Base-by-base conservation (phyloP, 2,797 vertebrate genomes). In the Glyptemys insculpta region DNA sequence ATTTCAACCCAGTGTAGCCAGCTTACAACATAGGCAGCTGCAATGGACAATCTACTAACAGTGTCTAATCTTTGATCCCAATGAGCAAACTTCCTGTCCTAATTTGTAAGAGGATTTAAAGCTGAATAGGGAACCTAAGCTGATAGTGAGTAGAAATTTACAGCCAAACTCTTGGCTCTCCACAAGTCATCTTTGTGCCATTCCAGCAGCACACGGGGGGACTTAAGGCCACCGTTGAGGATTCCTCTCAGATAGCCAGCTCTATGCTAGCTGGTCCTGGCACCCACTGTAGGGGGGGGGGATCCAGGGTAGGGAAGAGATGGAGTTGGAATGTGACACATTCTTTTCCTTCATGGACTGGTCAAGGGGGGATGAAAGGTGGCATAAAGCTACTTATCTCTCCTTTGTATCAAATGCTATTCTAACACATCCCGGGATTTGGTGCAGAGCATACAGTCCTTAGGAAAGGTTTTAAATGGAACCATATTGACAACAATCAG, bases 71-170 rank as follows among this genome's bases (percentile, higher is more conserved):
- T 37, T 78, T 68, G 62, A 83, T 80, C n/a, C 29, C 0, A 1
- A 5, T 47, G 57, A 81, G 21, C 14, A 76, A 47, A 68, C 65
- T 37, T 44, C 49, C 53, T 44, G 11, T 85, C 27, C 41, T 90
- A 9, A 6, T 85, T 88, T 81, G 68, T 79, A 52, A 85, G 7
- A 8, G 76, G 12, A 84, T 91, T 96, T 82, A 62, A 87, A 81
- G 49, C 19, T 0, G 1, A 89, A 87, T 12, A 31, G 5, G 18
- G 44, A 92, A 1, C 34, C 21, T 1, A 12, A 4, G 21, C 21
- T 79, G 57, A 47, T 34, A 29, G 8, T 62, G 16, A 29, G 4
- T 1, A 57, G 78, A 82, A 1, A 2, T 79, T 89, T 91, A 72
- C 25, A 90, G 44, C 29, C 8, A 37, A 1, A 85, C 91, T 31